Base-by-base conservation (phyloP, 2,888 invertebrate genomes). In the Orthosia gracilis region DNA sequence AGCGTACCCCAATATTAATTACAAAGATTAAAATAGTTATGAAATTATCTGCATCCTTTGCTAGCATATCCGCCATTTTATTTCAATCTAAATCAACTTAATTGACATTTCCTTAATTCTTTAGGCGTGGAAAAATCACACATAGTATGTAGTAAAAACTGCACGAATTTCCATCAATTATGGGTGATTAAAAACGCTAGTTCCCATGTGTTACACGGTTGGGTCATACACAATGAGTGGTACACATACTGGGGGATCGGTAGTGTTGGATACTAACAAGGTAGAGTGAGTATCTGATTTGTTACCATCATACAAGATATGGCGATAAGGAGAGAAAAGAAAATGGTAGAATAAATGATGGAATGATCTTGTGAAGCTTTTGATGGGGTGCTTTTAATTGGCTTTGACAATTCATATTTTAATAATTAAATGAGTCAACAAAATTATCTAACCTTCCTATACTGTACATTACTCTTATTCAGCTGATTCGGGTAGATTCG, bases 81-180 rank as follows among this genome's bases (percentile, higher is more conserved):
- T 31, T 17, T 9, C 58, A 67, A 17, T 13, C 3, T 54, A 17
- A 58, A n/a, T 40, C 17, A 49, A 49, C 9, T 11, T n/a, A 4
- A 49, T 54, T 17, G 7, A 49, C 40, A 17, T 68, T 59, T 68
- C 58, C 69, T 52, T 15, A 26, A 75, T 61, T 78, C 67, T 15
- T 17, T 74, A 52, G 40, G 57, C 69, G 84, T 79, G 80, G 83
- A 69, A 83, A 73, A 64, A 52, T 80, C 64, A 67, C 80, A 64
- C 59, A 68, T 47, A 52, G 9, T 58, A 49, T 21, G 45, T 21
- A 49, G 18, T 26, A 70, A 83, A 73, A 83, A 80, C 66, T 13
- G 11, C 11, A 57, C 69, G 73, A 57, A 73, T 79, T 83, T 83
- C 62, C 26, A 61, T 47, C 67, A 79, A 69, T 79, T 57, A 80